Percentiles rank a stretch among this genome's conserved stretches.
Evolutionary conservation across 2,113 vertebrate genomes (phyloP).

Genomic region (Todiramphus chloris): DNA sequence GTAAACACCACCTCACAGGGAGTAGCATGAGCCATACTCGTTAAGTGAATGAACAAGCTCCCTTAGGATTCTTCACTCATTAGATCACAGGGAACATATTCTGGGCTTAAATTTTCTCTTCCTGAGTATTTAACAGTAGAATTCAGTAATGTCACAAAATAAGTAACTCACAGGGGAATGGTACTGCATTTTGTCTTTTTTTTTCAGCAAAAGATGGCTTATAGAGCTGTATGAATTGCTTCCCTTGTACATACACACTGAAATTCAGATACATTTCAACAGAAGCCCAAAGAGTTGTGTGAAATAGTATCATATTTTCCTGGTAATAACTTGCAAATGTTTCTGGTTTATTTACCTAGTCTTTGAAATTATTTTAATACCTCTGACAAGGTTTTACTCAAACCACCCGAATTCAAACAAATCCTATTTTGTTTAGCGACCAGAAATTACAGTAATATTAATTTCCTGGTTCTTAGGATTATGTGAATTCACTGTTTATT

Average conservation of each 20-base stretch:
- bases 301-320: not conserved
- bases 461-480: not conserved
- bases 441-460: not conserved
- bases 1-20: not conserved
- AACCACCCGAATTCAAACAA: not conserved
- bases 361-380: not conserved
- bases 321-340: not conserved
- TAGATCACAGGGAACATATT: not conserved
- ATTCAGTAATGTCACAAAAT: not conserved
- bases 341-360: not conserved
- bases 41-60: not conserved
- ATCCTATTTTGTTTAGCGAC: not conserved
- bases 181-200: not conserved
- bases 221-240: not conserved
- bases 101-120: not conserved
- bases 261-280: not conserved
- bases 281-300: not conserved
- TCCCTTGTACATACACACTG: accelerated
- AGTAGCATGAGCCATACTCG: not conserved
- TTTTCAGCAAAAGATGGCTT: not conserved
- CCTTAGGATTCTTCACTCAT: not conserved
- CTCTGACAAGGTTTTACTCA: not conserved
- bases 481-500: not conserved
- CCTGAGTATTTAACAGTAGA: not conserved
- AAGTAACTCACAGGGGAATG: not conserved